Evolutionary conservation across 2,888 invertebrate species (phyloP), one percentile per base, ranked within the genome.

Genomic region (Litoditis marina): DNA sequence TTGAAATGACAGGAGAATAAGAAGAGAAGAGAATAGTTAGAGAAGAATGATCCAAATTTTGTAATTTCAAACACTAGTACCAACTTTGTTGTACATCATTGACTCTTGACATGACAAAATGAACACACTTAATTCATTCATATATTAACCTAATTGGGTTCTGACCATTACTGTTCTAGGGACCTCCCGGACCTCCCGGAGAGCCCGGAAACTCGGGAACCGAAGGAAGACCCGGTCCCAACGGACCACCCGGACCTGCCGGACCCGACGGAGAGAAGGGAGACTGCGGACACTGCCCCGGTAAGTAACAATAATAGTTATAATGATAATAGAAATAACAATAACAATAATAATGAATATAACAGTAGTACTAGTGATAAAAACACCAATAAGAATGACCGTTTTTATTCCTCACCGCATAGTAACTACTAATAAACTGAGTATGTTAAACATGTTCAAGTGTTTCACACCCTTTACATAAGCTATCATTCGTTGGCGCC

Each of bases 261-360:
- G 76, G 76, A 74, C 67, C 66, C 66, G 72, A 76, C 52, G 76
- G 76, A 72, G 74, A 74, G 60, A 73, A 72, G 63, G 76, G 76
- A 66, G 71, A 69, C 52, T 74, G 74, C 66, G 65, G 64, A 60
- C 74, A 74, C 60, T 76, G 76, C 65, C 74, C 74, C 63, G 68
- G 76, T 76, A 60, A 75, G 73, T 58, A 53, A 16, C 42, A 39
- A 30, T n/a, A 4, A 46, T 7, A 42, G 16, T 47, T 4, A 19
- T 25, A 46, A 36, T 6, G 2, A 13, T n/a, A n/a, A n/a, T n/a
- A n/a, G n/a, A n/a, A n/a, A n/a, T n/a, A n/a, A n/a, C n/a, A n/a
- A n/a, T n/a, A n/a, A n/a, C n/a, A n/a, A n/a, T n/a, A n/a, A n/a
- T n/a, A n/a, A n/a, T n/a, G n/a, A n/a, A n/a, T n/a, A n/a, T n/a